Base-by-base conservation (phyloP, 2,888 invertebrate species). In the Ctenicera cuprea region DNA sequence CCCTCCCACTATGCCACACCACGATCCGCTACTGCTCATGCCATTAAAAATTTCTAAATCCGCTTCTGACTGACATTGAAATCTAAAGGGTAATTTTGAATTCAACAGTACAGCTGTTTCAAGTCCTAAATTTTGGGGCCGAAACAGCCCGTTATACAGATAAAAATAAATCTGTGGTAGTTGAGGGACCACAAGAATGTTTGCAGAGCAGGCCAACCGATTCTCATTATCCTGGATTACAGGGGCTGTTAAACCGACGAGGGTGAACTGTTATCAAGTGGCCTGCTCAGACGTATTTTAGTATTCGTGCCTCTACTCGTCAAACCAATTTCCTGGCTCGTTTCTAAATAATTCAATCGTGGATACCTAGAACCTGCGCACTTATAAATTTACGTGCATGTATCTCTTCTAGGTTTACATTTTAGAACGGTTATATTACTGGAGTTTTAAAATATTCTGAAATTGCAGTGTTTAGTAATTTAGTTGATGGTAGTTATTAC, bases 171-270 rank as follows among this genome's bases (percentile, higher is more conserved):
- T 22, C 50, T 22, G 50, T 50, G 50, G 12, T 20, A 22, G 50
- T 50, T 16, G 50, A 50, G 14, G 16, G 18, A 22, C 22, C 22
- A 22, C 50, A 50, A 50, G 22, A 50, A 50, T 18, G 50, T 50
- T 22, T 50, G 50, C 16, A 22, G 20, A 50, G 20, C 22, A 50
- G 20, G 50, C 50, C 20, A 50, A 50, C 18, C 22, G 18, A 50
- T 50, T 22, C 50, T 50, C 50, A 50, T 50, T 50, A 50, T 22
- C 50, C 50, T 18, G 50, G 50, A 50, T 50, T 50, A 50, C 50
- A 50, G 50, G 22, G 50, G 50, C 50, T 22, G 50, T 50, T 50
- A 50, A 50, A 50, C 50, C 50, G 50, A 50, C 50, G 50, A 50
- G 50, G 50, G 50, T 50, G 50, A 50, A 50, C 50, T 50, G 50